These are phyloP conservation scores for Psammodynastes pulverulentus DNA, from an alignment of 2,113 vertebrate species.

Conservation along the genomic window DNA sequence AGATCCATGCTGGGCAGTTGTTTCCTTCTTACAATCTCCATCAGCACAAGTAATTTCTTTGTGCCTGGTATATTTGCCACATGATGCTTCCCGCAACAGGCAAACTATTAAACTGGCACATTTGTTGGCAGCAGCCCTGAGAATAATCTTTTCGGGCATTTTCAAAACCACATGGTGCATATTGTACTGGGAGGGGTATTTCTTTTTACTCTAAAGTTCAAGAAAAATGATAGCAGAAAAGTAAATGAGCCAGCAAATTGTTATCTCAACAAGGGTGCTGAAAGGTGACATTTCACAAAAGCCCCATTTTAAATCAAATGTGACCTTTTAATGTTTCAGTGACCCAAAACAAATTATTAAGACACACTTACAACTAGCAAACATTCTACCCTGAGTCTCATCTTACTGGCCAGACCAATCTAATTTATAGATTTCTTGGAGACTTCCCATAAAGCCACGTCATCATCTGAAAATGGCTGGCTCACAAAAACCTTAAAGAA, in stretches of 20 bases:
- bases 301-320: slow-evolving; percentile 45
- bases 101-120: not conserved
- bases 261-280: slow-evolving; percentile 33
- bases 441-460: slow-evolving; percentile 33
- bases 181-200: slow-evolving; percentile 21
- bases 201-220: slow-evolving; percentile 32
- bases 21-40: accelerated
- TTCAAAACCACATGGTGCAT: slow-evolving; percentile 24
- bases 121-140: slow-evolving; percentile 15
- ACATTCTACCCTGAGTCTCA: not conserved
- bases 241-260: slow-evolving; percentile 56
- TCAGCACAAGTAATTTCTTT: not conserved
- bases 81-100: not conserved
- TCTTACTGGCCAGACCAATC: slow-evolving; percentile 42
- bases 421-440: slow-evolving; percentile 45
- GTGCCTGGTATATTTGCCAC: not conserved
- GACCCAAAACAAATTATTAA: slow-evolving; percentile 42
- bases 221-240: slow-evolving; percentile 26
- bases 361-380: slow-evolving; percentile 31
- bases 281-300: slow-evolving; percentile 52
- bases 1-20: accelerated
- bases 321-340: slow-evolving; percentile 52
- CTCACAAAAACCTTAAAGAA: slow-evolving; percentile 21
- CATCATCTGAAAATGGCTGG: slow-evolving; percentile 14
- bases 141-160: slow-evolving; percentile 10